Evolutionary conservation across 2,888 invertebrate species (phyloP).

Genomic region (Leptopilina syphax): DNA sequence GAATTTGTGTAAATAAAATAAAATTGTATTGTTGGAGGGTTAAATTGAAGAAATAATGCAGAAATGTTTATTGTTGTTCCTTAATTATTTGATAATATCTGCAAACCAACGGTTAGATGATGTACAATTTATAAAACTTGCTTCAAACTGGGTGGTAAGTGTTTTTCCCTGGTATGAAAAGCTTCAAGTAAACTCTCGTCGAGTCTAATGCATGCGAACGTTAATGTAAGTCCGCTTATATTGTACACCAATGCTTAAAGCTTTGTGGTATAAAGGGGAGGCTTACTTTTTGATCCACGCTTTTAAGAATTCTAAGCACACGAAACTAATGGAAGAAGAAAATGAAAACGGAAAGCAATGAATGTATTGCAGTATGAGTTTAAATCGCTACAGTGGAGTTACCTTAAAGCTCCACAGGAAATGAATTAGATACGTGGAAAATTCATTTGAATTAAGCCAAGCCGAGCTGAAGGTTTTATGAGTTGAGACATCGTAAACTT

Average conservation of each 20-base stretch:
- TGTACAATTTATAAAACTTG: constrained; percentile 16
- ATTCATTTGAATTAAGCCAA: constrained; percentile 12
- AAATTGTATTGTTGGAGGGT: too few species aligned
- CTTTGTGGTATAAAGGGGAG: constrained; percentile 27
- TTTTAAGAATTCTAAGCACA: constrained; percentile 27
- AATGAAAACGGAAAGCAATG: constrained; percentile 29
- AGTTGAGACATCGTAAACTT: constrained; percentile 11
- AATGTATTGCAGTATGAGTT: background rate
- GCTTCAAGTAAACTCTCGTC: constrained; percentile 30
- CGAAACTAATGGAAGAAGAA: constrained; percentile 23
- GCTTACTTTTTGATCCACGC: constrained; percentile 38
- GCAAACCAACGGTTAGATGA: background rate
- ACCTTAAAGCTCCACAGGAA: background rate
- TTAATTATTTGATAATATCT: background rate
- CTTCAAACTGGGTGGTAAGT: constrained; percentile 6
- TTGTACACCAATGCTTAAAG: constrained; percentile 23
- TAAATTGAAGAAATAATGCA: background rate
- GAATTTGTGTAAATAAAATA: too few species aligned
- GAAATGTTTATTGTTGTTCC: background rate
- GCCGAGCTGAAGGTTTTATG: constrained; percentile 9
- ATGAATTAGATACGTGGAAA: constrained; percentile 9
- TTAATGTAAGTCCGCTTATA: constrained; percentile 28
- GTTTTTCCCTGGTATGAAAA: constrained; percentile 10
- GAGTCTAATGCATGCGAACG: constrained; percentile 36
- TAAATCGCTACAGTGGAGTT: background rate